Evolutionary conservation across 30 jellyfish, hydroid and myxozoan species (phyloP), one percentile per base, ranked within the genome.

Genomic region (Aurelia sp.): DNA sequence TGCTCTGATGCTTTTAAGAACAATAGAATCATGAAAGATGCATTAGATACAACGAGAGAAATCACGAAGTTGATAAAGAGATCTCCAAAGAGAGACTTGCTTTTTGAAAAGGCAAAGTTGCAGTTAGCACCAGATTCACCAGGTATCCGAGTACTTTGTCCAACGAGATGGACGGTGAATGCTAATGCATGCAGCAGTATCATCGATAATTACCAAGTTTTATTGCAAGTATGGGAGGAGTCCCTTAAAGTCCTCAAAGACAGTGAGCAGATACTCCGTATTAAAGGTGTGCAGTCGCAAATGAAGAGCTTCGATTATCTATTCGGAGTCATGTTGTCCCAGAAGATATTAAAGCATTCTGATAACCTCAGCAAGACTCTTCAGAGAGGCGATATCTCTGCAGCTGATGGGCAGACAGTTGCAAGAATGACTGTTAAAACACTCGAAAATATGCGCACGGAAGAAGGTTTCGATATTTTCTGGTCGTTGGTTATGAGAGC

Each of bases 331-430:
- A 50, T 33, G 71, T 27, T 58, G 52, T 78, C 86, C 57, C 86
- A 79, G 71, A 30, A 77, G 13, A 58, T 27, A 27, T 20, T 79
- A 72, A 79, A 65, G 19, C 76, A 65, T 65, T 65, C 76, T 65
- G 48, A 65, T 48, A 65, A 31, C 76, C 58, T 67, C 9, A 82
- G 91, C 33, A 82, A 69, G 48, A 66, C 91, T 13, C 90, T 82
- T 31, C 91, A 82, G 58, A 27, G 71, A 67, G 51, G 65, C 31
- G 91, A 69, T 69, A 82, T 82, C 65, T 70, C 89, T 40, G 91
- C 91, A 82, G 76, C 51, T 4, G 51, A 40, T 40, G 51, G 51
- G 10, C 51, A 40, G 10, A 40, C 91, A 65, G 91, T 59, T 17
- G 69, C 69, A 59, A 59, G 13, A 59, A 59, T 59, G 69, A 21